Base-by-base conservation (phyloP, 2,797 vertebrate genomes). In the Taeniopygia guttata region DNA sequence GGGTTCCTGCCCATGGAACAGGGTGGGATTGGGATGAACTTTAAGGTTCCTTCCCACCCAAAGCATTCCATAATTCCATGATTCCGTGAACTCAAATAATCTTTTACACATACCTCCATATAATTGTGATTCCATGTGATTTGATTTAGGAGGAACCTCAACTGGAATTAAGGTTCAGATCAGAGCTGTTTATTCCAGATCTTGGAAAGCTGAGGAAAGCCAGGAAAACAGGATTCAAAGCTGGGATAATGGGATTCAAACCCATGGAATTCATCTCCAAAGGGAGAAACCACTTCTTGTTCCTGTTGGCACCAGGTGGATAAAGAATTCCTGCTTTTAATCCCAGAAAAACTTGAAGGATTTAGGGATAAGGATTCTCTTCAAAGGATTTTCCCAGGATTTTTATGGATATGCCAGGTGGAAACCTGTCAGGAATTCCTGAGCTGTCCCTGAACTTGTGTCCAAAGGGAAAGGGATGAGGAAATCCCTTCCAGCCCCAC, bases 61-160 rank as follows among this genome's bases (percentile, higher is more conserved):
- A 51, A 6, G 3, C 8, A 17, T 51, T 42, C 46, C 45, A 34
- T 9, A 4, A 40, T 48, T 36, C 64, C 22, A 4, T 7, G 5
- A 42, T 20, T 59, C 21, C 32, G 10, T 32, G 27, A 45, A 15
- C 22, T n/a, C 2, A 11, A 51, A 30, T 2, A 10, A 5, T 7
- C 11, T 32, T 62, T 12, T 4, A 6, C 3, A 3, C 2, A 0
- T 3, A 2, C n/a, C 22, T 63, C 49, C n/a, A 5, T 7, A 13
- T 2, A 2, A n/a, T n/a, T n/a, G n/a, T n/a, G n/a, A n/a, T 63
- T 63, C 49, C 58, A 13, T 2, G 10, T 42, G 19, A 46, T 72
- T 19, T 10, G 10, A 7, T 72, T 62, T 29, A n/a, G 12, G 23
- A 29, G 22, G 18, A 63, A 23, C 7, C 34, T 19, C 5, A 9